A percentile compares a stretch with the other conserved stretches of the same genome.
Conservation (phyloP, 1,140 invertebrate species). For the Bombus polaris region DNA sequence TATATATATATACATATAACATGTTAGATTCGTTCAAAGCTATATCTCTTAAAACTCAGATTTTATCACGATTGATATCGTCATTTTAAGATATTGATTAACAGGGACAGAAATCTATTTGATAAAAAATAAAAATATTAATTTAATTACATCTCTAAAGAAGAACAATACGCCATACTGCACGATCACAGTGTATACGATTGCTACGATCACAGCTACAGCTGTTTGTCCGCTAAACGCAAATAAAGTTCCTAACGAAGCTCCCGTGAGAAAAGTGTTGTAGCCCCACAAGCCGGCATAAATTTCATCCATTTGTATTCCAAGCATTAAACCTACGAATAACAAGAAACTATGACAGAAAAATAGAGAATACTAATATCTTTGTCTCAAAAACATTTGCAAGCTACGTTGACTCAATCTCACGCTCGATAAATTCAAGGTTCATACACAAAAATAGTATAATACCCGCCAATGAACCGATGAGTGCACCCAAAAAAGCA, state of each 20-base stretch:
- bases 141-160: conserved; percentile 65
- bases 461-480: conserved; percentile 78
- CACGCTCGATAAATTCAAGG: conserved; percentile 25
- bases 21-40: background rate
- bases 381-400: background rate
- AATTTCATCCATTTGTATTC: conserved; percentile 68
- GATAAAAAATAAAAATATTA: background rate
- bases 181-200: conserved; percentile 76
- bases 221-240: conserved; percentile 77
- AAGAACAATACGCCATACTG: conserved; percentile 72
- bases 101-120: background rate
- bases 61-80: too few relatives aligned
- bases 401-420: background rate
- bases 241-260: conserved; percentile 77
- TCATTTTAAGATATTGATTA: too few relatives aligned
- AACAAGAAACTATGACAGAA: background rate
- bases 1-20: background rate
- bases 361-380: background rate
- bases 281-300: conserved; percentile 81
- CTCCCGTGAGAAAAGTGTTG: conserved; percentile 78
- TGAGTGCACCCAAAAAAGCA: conserved; percentile 76
- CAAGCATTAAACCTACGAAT: conserved; percentile 66
- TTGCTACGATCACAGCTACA: conserved; percentile 73
- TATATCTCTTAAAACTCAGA: background rate
- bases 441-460: background rate